Evolutionary conservation across 1,140 invertebrate genomes (phyloP), one percentile per base, ranked within the genome.

Genomic region (Drosophila fuyamai): DNA sequence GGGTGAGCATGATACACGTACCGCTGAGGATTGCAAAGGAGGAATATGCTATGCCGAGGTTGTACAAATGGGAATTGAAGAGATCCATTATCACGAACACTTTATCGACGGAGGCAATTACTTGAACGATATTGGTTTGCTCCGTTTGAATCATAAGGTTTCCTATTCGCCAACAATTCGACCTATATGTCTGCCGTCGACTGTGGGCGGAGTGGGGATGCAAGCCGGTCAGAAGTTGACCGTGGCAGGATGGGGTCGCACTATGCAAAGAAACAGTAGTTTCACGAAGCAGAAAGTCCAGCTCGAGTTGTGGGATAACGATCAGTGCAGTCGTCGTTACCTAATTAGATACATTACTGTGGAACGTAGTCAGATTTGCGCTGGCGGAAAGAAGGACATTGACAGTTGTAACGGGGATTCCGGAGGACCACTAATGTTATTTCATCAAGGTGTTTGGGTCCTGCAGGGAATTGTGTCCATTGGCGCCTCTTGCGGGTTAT

Each of bases 371-470:
- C 94, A 95, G 70, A 85, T 95, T 55, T 95, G 95, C 78, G 95
- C 94, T 0, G 95, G 94, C 93, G 13, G 75, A 89, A 0, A 23
- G 4, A 38, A 2, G 5, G 12, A 23, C 23, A 23, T 23, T 61
- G 95, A 96, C 65, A 94, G 94, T 1, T 96, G 95, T 56, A 93
- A 93, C 0, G 95, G 95, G 0, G 95, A 96, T 62, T 96, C 96
- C 0, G 96, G 96, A 9, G 96, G 96, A n/a, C 94, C 94, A 0
- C 36, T 94, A 12, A 94, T 94, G 93, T 92, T 92, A 32, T 91
- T 93, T 53, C 81, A 90, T 0, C 79, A 79, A 5, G 92, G 63
- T 60, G 78, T 90, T 72, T 94, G 93, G 93, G 76, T 94, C 5
- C 93, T 94, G 1, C 90, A 94, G 58, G 94, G 94, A 36, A 72